A percentile compares a stretch with the other conserved stretches of the same genome.
Evolutionary conservation across 1,140 invertebrate genomes (phyloP).

Genomic region (Hydropsyche tenuis): DNA sequence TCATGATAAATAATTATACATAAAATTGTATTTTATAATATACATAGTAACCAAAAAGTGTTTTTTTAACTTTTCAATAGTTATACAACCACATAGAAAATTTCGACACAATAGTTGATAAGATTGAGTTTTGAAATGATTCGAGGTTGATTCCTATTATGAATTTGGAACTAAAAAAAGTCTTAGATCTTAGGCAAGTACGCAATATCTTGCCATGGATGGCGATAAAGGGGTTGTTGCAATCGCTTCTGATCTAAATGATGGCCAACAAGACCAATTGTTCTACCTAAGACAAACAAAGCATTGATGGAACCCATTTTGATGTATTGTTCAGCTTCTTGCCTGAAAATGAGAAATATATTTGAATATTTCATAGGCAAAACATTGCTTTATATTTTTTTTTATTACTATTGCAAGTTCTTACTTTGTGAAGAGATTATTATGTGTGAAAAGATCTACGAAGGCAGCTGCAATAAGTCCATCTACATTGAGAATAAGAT

Average conservation of each 20-base stretch:
- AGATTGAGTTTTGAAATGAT: background rate
- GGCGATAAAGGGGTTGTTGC: constrained; percentile 98
- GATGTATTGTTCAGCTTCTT: constrained; percentile 98
- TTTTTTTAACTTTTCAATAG: no score
- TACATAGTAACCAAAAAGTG: no score
- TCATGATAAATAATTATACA: background rate
- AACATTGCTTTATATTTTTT: background rate
- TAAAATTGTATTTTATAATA: background rate
- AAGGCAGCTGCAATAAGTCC: constrained; percentile 97
- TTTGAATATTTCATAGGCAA: background rate
- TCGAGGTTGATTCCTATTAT: constrained; percentile 1
- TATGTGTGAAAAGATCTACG: constrained; percentile 94
- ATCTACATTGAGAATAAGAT: constrained; percentile 98
- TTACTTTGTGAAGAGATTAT: constrained; percentile 89
- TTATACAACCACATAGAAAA: background rate
- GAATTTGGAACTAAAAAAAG: constrained; percentile 5
- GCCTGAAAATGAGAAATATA: constrained; percentile 63
- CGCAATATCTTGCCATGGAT: constrained; percentile 99
- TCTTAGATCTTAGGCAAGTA: constrained; percentile 76
- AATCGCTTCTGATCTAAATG: constrained; percentile 98
- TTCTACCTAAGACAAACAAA: constrained; percentile 96
- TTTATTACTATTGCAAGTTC: constrained; percentile 46
- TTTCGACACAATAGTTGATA: background rate
- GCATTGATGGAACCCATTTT: constrained; percentile 98
- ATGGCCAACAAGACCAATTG: constrained; percentile 99